Evolutionary conservation across 2,797 vertebrate genomes (phyloP).

Genomic region (Spinus pinus): DNA sequence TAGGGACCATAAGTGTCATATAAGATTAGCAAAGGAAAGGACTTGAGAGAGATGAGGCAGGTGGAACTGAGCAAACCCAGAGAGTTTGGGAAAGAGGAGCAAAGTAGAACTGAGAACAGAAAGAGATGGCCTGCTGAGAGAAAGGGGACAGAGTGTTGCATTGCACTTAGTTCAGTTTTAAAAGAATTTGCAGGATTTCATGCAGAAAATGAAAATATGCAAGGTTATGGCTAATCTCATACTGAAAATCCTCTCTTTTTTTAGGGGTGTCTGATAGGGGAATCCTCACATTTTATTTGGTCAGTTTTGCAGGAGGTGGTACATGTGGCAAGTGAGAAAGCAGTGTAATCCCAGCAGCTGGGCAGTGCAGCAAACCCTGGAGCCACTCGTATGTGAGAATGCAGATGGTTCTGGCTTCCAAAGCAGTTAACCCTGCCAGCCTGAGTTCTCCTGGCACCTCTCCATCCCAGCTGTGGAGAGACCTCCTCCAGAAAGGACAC

Average conservation of each 20-base stretch:
- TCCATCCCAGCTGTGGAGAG: not conserved
- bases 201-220: not conserved
- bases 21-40: not conserved
- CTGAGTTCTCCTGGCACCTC: not conserved
- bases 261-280: not conserved
- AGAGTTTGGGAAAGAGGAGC: not conserved
- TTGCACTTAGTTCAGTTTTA: not conserved
- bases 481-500: not conserved
- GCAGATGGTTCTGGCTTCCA: not conserved
- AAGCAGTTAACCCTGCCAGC: not conserved
- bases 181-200: not conserved
- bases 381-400: accelerated
- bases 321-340: not conserved
- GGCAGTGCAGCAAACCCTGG: not conserved
- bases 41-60: not conserved
- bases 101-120: not conserved
- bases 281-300: not conserved
- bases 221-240: not conserved
- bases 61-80: not conserved
- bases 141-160: accelerated
- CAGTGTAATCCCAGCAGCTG: not conserved
- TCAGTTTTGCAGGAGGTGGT: not conserved
- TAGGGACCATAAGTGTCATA: not conserved
- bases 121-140: not conserved
- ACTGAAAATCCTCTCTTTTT: not conserved